Base-by-base conservation (phyloP, 1,140 invertebrate species). In the Solenopsis fugax region DNA sequence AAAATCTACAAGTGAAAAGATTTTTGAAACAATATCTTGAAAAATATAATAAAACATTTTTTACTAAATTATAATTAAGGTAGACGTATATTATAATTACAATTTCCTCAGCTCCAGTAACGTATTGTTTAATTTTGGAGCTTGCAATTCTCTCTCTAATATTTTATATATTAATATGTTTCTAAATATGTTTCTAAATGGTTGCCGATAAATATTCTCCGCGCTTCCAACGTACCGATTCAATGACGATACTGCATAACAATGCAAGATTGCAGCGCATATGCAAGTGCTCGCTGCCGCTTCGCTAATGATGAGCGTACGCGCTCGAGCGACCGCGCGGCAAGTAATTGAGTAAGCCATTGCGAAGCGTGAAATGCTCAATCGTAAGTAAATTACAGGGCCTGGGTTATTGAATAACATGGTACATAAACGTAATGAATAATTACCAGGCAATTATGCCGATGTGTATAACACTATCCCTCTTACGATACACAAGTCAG, bases 311-410 rank as follows among this genome's bases (percentile, higher is more conserved):
- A 75, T 71, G 50, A 48, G 56, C 67, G 71, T 80, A 86, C 45
- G 64, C 72, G 52, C 58, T 80, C 72, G 60, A 69, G 78, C 87
- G 54, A 71, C 58, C 73, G 67, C 64, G 87, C 65, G 56, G 76
- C 87, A 52, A 86, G 73, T 87, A 90, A 91, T 90, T 86, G 90
- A 91, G 87, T 67, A 65, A 91, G 85, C 54, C 78, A 91, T 91
- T 85, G 84, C 89, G 72, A 91, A 89, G 89, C 90, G 90, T 91
- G 90, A 91, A 91, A 91, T 91, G 87, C 75, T 91, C 90, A 85
- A 91, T 91, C 85, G 87, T 89, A 91, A 91, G 89, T 87, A 91
- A 91, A 91, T 91, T 91, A 89, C 58, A 85, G 71, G 85, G 87
- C 80, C 56, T 84, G 89, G 60, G 50, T 91, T 91, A 91, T 89